Evolutionary conservation across 1,140 invertebrate genomes (phyloP), one percentile per base, ranked within the genome.

Genomic region (Tetramorium parvispinum): DNA sequence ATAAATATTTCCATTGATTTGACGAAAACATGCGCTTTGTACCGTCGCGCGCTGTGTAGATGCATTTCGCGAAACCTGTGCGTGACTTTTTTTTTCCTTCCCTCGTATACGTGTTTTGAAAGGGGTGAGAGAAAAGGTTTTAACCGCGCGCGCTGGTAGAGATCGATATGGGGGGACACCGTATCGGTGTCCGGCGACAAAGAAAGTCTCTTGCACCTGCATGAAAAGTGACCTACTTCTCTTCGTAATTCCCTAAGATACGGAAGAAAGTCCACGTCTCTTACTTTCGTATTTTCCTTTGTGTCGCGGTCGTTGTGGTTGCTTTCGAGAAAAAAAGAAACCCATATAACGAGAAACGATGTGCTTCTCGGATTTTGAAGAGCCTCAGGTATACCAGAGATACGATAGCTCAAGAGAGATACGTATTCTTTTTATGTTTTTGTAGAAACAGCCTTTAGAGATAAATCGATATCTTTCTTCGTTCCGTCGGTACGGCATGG

Each of bases 161-260:
- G 81, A 87, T 83, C 65, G 43, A 63, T 49, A 37, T 5, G 21
- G 43, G 46, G 32, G n/a, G 6, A 57, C 24, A 32, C 3, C 5
- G n/a, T n/a, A 66, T 87, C 85, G n/a, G 5, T 85, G 55, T 57
- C 57, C 79, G 86, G 70, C 71, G 83, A 88, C 55, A 85, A 76
- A 86, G 51, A 82, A 68, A 88, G 66, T 70, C 59, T 66, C 65
- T 61, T 85, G 49, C 90, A 92, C 81, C 79, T 91, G 90, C 88
- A 91, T 73, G 75, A 81, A 63, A 73, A 86, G 71, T 91, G 88
- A 91, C 91, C 90, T 61, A 91, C 61, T 91, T 91, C 59, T 73
- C 65, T 57, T 77, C 82, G 77, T 78, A 87, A 89, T 89, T 89
- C 85, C 53, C 53, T 13, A 18, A 81, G 71, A 87, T 70, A 79